Evolutionary conservation across 2,113 vertebrate genomes (phyloP).

Genomic region (Daphoenositta chrysoptera): DNA sequence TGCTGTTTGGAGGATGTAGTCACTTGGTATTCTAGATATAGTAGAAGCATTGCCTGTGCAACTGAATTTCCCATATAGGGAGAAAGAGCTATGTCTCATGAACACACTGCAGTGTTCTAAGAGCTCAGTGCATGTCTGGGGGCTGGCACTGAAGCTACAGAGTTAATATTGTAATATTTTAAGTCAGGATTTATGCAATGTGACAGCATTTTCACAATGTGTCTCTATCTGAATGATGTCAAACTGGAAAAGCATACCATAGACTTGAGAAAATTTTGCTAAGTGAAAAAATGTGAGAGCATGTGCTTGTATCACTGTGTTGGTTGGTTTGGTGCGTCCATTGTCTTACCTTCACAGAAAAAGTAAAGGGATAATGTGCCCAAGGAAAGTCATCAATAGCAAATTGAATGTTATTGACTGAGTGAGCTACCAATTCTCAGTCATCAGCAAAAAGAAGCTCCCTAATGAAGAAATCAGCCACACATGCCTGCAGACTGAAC

Average conservation of each 20-base stretch:
- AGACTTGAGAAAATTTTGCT: neutral
- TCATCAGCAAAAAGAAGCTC: slow-evolving; percentile 40
- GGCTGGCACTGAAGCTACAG: neutral
- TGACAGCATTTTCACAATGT: neutral
- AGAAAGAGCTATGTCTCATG: neutral
- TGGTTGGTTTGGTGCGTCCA: neutral
- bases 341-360: neutral
- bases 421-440: slow-evolving; percentile 14
- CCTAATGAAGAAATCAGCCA: slow-evolving; percentile 47
- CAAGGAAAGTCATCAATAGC: slow-evolving; percentile 10
- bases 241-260: neutral
- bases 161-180: neutral
- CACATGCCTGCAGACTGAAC: neutral
- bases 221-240: neutral
- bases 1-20: neutral
- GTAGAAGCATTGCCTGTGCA: neutral
- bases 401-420: slow-evolving; percentile 41
- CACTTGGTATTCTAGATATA: neutral
- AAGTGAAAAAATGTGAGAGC: neutral
- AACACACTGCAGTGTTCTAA: neutral
- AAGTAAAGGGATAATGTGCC: neutral
- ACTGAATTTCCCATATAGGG: neutral
- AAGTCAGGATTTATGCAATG: neutral
- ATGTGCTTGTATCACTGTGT: accelerated
- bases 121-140: neutral